Percentiles rank a stretch among this genome's conserved stretches.
These are phyloP conservation scores for Hycleus cichorii DNA, from an alignment of 1,140 invertebrate genomes.

Conservation along the genomic window DNA sequence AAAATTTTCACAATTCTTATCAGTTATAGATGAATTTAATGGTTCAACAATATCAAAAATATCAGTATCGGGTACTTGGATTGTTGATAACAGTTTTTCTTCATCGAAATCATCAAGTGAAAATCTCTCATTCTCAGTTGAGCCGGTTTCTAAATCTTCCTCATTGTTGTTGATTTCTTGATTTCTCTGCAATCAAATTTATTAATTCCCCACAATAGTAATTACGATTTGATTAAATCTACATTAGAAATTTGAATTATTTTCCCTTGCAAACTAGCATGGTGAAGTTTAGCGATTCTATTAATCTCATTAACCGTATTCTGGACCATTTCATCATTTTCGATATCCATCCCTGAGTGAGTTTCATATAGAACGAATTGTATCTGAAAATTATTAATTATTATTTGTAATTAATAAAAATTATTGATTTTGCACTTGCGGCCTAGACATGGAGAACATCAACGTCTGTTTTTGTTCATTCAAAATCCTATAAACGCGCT, in stretches of 20 bases:
- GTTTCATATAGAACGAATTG: slow-evolving; percentile 64
- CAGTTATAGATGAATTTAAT: slow-evolving; percentile 48
- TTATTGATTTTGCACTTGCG: slow-evolving; percentile 45
- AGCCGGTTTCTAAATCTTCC: neutral
- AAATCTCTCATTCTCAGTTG: neutral
- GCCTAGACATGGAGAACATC: slow-evolving; percentile 56
- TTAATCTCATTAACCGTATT: slow-evolving; percentile 55
- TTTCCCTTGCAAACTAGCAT: slow-evolving; percentile 47
- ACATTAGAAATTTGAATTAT: neutral
- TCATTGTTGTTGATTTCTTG: slow-evolving; percentile 26
- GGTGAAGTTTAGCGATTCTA: slow-evolving; percentile 51
- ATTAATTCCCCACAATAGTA: neutral
- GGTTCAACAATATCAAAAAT: slow-evolving; percentile 55
- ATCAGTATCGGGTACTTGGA: slow-evolving; percentile 61
- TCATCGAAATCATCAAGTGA: neutral
- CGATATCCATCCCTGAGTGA: slow-evolving; percentile 57
- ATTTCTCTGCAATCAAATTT: neutral
- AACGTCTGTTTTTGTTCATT: slow-evolving; percentile 61
- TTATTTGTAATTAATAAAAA: neutral
- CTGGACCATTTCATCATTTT: slow-evolving; percentile 57
- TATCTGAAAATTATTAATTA: slow-evolving; percentile 42
- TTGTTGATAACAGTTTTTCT: slow-evolving; percentile 7
- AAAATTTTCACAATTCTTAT: slow-evolving; percentile 42
- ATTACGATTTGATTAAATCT: too few species aligned
- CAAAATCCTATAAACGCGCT: slow-evolving; percentile 51